Conservation (phyloP, 37 sponge, comb jelly and placozoan genomes). For the Halisarca cf. caerulea region DNA sequence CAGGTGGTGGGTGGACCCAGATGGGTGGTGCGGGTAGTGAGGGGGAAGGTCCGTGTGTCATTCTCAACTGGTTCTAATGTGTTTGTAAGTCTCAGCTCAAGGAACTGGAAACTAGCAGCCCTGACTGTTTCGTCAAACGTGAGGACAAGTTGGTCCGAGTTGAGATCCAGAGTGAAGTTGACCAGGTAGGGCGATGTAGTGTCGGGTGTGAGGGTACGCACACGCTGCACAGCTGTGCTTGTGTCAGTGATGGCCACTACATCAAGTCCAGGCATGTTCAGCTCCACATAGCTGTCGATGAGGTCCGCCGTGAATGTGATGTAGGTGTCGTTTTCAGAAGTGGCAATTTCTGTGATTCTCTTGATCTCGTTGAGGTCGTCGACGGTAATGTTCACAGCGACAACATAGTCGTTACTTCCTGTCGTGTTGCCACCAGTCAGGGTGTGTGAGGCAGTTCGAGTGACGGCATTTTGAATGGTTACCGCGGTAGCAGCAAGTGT, state of each 20-base stretch:
- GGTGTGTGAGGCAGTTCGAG: slow-evolving; percentile 11
- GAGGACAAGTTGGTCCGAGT: slow-evolving; percentile 52
- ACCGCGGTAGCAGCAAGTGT: slow-evolving; percentile 58
- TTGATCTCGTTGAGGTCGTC: slow-evolving; percentile 89
- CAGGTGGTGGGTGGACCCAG: slow-evolving; percentile 31
- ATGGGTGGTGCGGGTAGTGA: slow-evolving; percentile 29
- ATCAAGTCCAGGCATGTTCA: slow-evolving; percentile 34
- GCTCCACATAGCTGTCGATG: slow-evolving; percentile 53
- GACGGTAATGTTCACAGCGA: slow-evolving; percentile 50
- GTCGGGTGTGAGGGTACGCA: slow-evolving; percentile 60
- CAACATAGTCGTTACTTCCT: slow-evolving; percentile 52
- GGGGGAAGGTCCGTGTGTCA: slow-evolving; percentile 36
- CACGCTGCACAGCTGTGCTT: slow-evolving; percentile 39
- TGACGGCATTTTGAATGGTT: slow-evolving; percentile 47
- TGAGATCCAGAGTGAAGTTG: slow-evolving; percentile 69
- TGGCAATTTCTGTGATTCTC: slow-evolving; percentile 59
- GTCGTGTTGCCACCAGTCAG: slow-evolving; percentile 56
- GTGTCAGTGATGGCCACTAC: slow-evolving; percentile 74
- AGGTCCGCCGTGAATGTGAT: slow-evolving; percentile 68
- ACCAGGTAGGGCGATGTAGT: slow-evolving; percentile 64
- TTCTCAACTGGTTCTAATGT: slow-evolving; percentile 27
- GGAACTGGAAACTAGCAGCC: slow-evolving; percentile 55
- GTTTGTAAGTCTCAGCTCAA: slow-evolving; percentile 53
- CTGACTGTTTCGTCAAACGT: slow-evolving; percentile 87
- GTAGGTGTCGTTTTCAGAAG: slow-evolving; percentile 55